Evolutionary conservation across 2,888 invertebrate genomes (phyloP).

Genomic region (Leucania comma): DNA sequence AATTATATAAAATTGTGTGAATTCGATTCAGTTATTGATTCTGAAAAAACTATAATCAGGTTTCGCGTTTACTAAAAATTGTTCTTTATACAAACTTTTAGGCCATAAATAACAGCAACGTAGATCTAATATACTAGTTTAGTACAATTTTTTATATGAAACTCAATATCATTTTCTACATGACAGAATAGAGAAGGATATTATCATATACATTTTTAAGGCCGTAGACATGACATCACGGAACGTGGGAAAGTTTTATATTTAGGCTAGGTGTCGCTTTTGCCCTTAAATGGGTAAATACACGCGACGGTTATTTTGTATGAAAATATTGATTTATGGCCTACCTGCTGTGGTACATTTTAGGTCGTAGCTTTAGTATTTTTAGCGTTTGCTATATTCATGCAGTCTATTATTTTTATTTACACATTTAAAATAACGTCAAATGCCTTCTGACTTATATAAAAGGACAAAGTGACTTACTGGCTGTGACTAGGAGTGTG

Average conservation of each 20-base stretch:
- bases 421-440: neutral
- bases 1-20: too few species aligned
- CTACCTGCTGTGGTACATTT: slow-evolving; percentile 11
- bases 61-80: too few species aligned
- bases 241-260: slow-evolving; percentile 73
- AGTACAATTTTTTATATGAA: neutral
- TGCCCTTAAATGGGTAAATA: slow-evolving; percentile 56
- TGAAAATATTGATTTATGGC: slow-evolving; percentile 57
- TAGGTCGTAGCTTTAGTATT: slow-evolving; percentile 26
- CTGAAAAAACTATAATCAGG: too few species aligned
- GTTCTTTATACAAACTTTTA: too few species aligned
- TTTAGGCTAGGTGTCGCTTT: slow-evolving; percentile 63
- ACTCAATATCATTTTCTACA: slow-evolving; percentile 3
- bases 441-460: neutral
- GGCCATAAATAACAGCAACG: neutral
- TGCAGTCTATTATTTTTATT: too few species aligned
- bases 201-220: slow-evolving; percentile 35
- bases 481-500: too few species aligned
- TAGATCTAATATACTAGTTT: neutral
- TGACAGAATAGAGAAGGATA: slow-evolving; percentile 6
- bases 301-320: slow-evolving; percentile 59
- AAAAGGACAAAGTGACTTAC: too few species aligned
- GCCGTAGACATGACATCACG: slow-evolving; percentile 64
- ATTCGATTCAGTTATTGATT: too few species aligned
- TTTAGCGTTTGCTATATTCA: slow-evolving; percentile 1